Evolutionary conservation across 2,888 invertebrate species (phyloP), one percentile per base, ranked within the genome.

Genomic region (Temnothorax unifasciatus): DNA sequence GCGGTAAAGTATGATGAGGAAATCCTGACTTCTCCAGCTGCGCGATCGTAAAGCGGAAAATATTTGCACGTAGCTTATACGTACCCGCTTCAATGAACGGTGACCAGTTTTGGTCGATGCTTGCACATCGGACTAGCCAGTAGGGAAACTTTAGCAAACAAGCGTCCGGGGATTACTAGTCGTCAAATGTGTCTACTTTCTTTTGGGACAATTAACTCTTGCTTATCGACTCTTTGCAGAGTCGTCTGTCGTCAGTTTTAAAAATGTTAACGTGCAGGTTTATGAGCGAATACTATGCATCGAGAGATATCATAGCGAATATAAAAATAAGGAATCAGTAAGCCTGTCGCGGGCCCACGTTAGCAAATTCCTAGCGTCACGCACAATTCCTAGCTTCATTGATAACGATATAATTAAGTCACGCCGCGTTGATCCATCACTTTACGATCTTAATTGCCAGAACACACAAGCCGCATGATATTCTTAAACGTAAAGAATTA

Each of bases 1-100:
- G 52, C 79, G 47, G 57, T 77, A 38, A 76, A 75, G 82, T 79
- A 87, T 59, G 44, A 71, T 34, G 21, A 50, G 79, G 25, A 73
- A 73, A 73, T 59, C 34, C 73, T 59, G 79, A 81, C 59, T 81
- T 71, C 54, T 71, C 47, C 61, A 38, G 9, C 63, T 64, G 66
- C 25, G 18, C 86, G 85, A 85, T 83, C 86, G 86, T 86, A 86
- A 86, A 88, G 88, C 87, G 82, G 89, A 87, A 90, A 88, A 90
- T 93, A 93, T 92, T 93, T 92, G 92, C 91, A 88, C 87, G 86
- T 85, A 88, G 92, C 91, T 93, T 92, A 92, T 79, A 73, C 11
- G 86, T 86, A 86, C 87, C 89, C 89, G 90, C 90, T 91, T 92
- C 85, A 88, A 85, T 85, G 88, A 88, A 89, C 90, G 88, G 88